A percentile compares a stretch with the other conserved stretches of the same genome.
Conservation (phyloP, 2,888 invertebrate species). For the Drosophila cognata region DNA sequence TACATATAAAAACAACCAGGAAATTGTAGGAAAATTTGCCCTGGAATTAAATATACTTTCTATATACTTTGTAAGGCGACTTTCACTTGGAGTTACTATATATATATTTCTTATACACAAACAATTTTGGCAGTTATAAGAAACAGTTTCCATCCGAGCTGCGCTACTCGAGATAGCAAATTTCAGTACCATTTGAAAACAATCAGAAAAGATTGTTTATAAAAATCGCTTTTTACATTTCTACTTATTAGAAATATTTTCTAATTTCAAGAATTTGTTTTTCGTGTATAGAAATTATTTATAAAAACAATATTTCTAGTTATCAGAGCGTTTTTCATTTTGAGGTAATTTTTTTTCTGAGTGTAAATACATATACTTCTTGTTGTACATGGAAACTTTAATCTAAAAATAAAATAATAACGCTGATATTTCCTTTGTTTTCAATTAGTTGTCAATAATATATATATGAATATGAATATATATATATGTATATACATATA, state of each 20-base stretch:
- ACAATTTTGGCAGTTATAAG: background rate
- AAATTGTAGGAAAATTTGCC: background rate
- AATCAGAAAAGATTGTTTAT: background rate
- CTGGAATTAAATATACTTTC: background rate
- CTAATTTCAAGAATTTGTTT: background rate
- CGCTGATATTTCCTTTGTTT: background rate
- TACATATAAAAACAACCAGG: background rate
- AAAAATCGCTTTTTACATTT: background rate
- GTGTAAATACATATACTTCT: background rate
- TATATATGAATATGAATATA: background rate
- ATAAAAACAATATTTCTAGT: background rate
- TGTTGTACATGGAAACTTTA: background rate
- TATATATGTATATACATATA: background rate
- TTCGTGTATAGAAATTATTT: background rate
- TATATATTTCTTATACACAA: background rate
- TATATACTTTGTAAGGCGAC: background rate
- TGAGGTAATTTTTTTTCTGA: background rate
- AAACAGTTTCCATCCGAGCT: background rate
- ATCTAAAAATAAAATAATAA: background rate
- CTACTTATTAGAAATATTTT: background rate
- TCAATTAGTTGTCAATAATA: background rate
- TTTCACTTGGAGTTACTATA: background rate
- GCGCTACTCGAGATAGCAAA: background rate
- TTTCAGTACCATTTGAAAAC: background rate
- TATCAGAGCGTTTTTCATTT: background rate